phyloP scores from a whole-genome alignment of 2,113 vertebrate genomes.

The Asarcornis scutulata region DNA sequence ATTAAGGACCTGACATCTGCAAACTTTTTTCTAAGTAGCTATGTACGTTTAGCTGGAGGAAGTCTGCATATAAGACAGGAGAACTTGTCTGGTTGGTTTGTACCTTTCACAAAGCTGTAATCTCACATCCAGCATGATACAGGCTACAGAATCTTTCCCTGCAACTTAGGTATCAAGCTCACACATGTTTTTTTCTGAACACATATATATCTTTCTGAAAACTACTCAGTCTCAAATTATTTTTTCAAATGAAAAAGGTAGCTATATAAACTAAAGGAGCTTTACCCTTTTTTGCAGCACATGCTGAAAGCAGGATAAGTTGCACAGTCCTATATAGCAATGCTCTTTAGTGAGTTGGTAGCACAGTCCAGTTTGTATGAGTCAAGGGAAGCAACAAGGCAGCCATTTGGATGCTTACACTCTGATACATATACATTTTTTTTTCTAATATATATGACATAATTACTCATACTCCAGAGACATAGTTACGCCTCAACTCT shows the following conservation, averaged over 20 bases:
- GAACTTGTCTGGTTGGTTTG: neutral
- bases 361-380: neutral
- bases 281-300: neutral
- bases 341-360: neutral
- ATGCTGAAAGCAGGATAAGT: neutral
- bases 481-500: neutral
- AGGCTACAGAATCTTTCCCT: neutral
- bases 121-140: neutral
- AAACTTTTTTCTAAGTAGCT: neutral
- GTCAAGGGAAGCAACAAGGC: neutral
- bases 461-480: neutral
- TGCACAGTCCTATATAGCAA: neutral
- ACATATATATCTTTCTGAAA: neutral
- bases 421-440: neutral
- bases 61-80: neutral
- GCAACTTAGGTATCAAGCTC: neutral
- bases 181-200: neutral
- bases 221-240: neutral
- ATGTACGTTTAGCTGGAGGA: neutral
- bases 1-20: neutral
- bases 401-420: neutral
- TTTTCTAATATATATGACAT: constrained; percentile 33
- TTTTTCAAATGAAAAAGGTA: neutral
- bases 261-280: neutral
- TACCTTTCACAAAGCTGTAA: neutral